Conservation (phyloP, 2,113 vertebrate genomes). For the Pseudopodoces humilis region DNA sequence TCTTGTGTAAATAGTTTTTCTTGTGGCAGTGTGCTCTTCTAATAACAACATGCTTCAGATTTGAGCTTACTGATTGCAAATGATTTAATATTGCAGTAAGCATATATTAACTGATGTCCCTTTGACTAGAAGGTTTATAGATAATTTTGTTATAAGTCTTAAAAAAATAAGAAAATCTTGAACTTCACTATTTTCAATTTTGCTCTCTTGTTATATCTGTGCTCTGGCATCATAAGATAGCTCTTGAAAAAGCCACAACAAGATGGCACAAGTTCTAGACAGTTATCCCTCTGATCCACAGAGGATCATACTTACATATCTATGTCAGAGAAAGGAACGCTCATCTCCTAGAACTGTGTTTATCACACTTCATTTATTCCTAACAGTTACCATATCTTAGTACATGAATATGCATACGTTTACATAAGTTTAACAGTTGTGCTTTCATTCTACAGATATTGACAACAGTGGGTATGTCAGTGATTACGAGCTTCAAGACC, state of each 20-base stretch:
- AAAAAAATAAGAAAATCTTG: not conserved
- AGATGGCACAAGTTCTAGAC: not conserved
- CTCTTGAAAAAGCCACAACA: not conserved
- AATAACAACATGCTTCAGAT: not conserved
- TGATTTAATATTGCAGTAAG: not conserved
- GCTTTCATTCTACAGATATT: constrained; percentile 79
- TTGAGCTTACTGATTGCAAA: not conserved
- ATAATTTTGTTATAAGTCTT: not conserved
- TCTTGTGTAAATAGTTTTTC: not conserved
- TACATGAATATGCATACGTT: not conserved
- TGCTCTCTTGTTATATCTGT: not conserved
- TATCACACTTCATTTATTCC: not conserved
- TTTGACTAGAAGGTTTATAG: not conserved
- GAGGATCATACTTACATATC: not conserved
- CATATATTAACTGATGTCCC: not conserved
- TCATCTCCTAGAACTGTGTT: not conserved
- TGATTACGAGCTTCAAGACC: constrained; percentile 95
- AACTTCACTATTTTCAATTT: not conserved
- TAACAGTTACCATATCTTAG: not conserved
- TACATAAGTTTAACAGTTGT: not conserved
- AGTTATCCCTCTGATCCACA: not conserved
- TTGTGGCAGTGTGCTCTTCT: not conserved
- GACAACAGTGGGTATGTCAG: constrained; percentile 95
- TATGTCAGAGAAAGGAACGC: not conserved
- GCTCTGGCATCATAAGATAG: not conserved